Conservation (phyloP, 2,797 vertebrate species). For the Ambastaia sidthimunki region DNA sequence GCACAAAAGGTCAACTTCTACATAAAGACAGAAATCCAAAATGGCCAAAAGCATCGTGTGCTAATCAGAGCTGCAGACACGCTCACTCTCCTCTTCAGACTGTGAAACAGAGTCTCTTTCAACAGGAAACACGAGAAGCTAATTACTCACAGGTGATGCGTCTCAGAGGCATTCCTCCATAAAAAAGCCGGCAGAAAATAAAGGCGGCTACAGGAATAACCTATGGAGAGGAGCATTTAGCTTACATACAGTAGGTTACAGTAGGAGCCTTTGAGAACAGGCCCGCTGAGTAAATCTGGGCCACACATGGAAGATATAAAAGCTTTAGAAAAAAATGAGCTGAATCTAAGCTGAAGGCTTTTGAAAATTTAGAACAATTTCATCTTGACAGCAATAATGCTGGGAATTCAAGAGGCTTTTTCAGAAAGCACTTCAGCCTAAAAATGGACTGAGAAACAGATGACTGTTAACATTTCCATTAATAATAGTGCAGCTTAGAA, state of each 20-base stretch:
- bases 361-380: constrained; percentile 31
- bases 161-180: constrained; percentile 61
- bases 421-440: neutral
- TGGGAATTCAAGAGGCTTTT: neutral
- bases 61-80: constrained; percentile 28
- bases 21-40: constrained; percentile 6
- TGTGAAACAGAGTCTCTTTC: constrained; percentile 62
- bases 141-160: constrained; percentile 71
- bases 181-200: constrained; percentile 22
- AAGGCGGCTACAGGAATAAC: constrained; percentile 42
- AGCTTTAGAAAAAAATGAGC: constrained; percentile 29
- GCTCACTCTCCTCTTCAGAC: constrained; percentile 25
- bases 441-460: neutral
- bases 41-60: neutral
- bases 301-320: constrained; percentile 42
- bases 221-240: constrained; percentile 38
- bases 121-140: constrained; percentile 66
- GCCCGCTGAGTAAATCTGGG: constrained; percentile 36
- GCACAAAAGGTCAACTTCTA: neutral
- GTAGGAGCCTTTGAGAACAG: constrained; percentile 18
- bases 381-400: constrained; percentile 23
- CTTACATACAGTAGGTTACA: constrained; percentile 37
- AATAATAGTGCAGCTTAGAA: no score
- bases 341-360: constrained; percentile 13
- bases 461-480: neutral